Evolutionary conservation across 2,113 vertebrate species (phyloP), one percentile per base, ranked within the genome.

Genomic region (Lamprotornis superbus): DNA sequence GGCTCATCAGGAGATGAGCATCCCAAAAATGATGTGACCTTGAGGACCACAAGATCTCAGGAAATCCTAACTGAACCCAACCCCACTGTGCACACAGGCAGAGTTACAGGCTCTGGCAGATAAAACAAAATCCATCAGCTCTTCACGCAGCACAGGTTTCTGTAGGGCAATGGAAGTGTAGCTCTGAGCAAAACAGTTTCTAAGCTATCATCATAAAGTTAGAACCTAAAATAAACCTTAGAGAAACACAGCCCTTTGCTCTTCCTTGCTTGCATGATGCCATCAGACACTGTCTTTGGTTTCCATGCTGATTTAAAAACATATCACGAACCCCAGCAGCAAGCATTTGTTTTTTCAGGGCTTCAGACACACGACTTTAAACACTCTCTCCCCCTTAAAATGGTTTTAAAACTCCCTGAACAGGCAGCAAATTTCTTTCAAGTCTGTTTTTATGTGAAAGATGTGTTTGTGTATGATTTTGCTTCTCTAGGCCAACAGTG

Each of bases 401-500:
- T 52, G 61, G 71, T 46, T 93, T 69, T 57, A 53, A 78, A 90
- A 49, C 71, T 71, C 71, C 49, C 55, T 53, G 68, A 96, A 77
- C 22, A 95, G 65, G 33, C 53, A 94, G 90, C 9, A 70, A 81
- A 64, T 78, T 93, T 89, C 83, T 93, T 94, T 89, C 83, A 92
- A 89, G 86, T 44, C 88, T 96, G 64, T 84, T 92, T 83, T 81
- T 42, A 90, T 7, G 7, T 57, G 49, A 73, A 92, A 80, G 75
- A 89, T 39, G 27, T 96, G 93, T 97, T 90, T 96, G 86, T 53
- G 57, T 84, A 73, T 8, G 86, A 75, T 87, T 93, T 57, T 68
- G 64, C 80, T 73, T 94, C 92, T 87, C 77, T 92, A 67, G 95
- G 92, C 80, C 95, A 95, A 92, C 93, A 95, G 63, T 53, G 67